Conservation (phyloP, 2,113 vertebrate species). For the Sinocyclocheilus anophthalmus region DNA sequence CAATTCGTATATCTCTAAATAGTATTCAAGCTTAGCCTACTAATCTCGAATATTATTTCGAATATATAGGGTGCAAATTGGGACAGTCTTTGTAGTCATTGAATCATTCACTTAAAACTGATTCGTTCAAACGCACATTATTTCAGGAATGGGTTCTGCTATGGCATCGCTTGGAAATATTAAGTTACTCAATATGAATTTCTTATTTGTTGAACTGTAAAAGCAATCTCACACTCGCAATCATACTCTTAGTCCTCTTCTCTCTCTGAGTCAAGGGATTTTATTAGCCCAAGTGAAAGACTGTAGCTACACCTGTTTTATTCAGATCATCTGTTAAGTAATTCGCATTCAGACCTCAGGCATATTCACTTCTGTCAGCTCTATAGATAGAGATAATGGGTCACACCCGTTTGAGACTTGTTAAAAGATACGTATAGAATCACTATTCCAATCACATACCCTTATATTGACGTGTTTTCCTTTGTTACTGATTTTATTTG, state of each 20-base stretch:
- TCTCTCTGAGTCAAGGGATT: background rate
- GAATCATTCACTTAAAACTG: too few species aligned
- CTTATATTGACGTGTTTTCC: slow-evolving; percentile 8
- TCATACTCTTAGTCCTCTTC: background rate
- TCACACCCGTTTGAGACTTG: background rate
- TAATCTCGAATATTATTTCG: too few species aligned
- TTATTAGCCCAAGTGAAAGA: background rate
- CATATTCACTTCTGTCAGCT: background rate
- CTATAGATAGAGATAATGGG: slow-evolving; percentile 16
- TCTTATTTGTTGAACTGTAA: background rate
- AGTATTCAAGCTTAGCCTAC: too few species aligned
- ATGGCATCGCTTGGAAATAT: background rate
- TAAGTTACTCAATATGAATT: background rate
- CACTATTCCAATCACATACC: slow-evolving; percentile 13
- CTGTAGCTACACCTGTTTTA: slow-evolving; percentile 25
- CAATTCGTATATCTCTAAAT: background rate
- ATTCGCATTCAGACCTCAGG: slow-evolving; percentile 12
- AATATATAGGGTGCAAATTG: too few species aligned
- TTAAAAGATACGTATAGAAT: background rate
- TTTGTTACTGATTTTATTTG: slow-evolving; percentile 12
- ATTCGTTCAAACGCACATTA: background rate
- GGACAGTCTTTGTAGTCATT: too few species aligned
- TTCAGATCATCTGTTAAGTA: slow-evolving; percentile 38
- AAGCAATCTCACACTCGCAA: background rate
- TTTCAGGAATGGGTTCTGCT: background rate